Evolutionary conservation across 1,140 invertebrate species (phyloP).

Genomic region (Cepaea nemoralis): DNA sequence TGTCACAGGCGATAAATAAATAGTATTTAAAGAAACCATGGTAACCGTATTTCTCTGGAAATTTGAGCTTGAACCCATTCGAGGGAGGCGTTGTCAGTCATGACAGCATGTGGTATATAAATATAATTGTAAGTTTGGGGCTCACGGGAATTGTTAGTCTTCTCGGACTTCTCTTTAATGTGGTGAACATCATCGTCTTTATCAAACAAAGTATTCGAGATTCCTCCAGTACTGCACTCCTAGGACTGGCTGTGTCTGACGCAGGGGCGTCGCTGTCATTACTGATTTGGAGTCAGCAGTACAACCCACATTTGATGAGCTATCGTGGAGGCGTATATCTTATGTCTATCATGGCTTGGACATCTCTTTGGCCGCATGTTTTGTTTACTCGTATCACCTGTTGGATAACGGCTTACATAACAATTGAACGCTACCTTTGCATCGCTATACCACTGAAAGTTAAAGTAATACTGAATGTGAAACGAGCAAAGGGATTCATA

Average conservation of each 20-base stretch:
- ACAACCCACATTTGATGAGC: not conserved
- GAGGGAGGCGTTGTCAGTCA: not conserved
- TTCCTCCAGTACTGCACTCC: not conserved
- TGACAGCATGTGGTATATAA: not conserved
- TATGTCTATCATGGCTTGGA: not conserved
- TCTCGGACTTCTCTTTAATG: not conserved
- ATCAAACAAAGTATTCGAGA: not conserved
- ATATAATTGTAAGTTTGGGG: not conserved
- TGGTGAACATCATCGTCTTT: not conserved
- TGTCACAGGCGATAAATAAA: too few relatives aligned
- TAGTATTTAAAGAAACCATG: too few relatives aligned
- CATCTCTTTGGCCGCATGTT: constrained; percentile 7
- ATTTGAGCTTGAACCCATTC: not conserved
- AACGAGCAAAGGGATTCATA: not conserved
- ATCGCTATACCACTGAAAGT: constrained; percentile 19
- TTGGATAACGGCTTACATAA: constrained; percentile 26
- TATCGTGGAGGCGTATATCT: not conserved
- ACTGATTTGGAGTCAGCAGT: not conserved
- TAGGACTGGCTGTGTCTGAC: not conserved
- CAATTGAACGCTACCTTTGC: constrained; percentile 26
- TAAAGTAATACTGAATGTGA: not conserved
- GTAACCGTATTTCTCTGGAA: too few relatives aligned
- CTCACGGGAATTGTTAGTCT: not conserved
- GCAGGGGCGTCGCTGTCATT: not conserved
- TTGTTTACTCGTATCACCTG: not conserved